A percentile compares a stretch with the other conserved stretches of the same genome.
phyloP scores from a whole-genome alignment of 92 coral and sea anemone species.

The Bergia puertoricense region DNA sequence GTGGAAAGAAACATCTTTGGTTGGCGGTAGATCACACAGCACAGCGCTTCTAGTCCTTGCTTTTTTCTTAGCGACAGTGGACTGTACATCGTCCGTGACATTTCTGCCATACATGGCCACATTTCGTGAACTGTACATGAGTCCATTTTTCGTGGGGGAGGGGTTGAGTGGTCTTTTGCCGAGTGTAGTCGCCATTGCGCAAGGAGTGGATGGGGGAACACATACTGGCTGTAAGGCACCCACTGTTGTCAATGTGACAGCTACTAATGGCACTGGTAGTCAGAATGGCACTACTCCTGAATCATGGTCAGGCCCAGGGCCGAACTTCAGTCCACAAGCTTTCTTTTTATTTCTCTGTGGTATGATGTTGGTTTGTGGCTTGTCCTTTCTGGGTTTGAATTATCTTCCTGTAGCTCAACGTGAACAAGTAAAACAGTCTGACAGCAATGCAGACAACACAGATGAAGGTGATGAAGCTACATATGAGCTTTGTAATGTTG shows the following conservation, averaged over 20 bases:
- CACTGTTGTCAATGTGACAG: slow-evolving; percentile 18
- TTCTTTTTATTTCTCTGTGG: slow-evolving; percentile 83
- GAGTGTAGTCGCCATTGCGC: slow-evolving; percentile 85
- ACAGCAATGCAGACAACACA: slow-evolving; percentile 4
- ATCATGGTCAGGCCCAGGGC: slow-evolving; percentile 60
- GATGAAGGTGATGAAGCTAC: slow-evolving; percentile 8
- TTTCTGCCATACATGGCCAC: slow-evolving; percentile 93
- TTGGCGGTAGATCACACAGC: slow-evolving; percentile 86
- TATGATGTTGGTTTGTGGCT: slow-evolving; percentile 73
- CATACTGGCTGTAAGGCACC: slow-evolving; percentile 57
- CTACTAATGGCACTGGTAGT: neutral
- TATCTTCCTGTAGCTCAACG: slow-evolving; percentile 52
- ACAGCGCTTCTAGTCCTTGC: slow-evolving; percentile 76
- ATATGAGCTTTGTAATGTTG: slow-evolving; percentile 15
- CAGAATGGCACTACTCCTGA: slow-evolving; percentile 39
- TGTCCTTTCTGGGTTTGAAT: slow-evolving; percentile 80
- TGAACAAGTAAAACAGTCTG: slow-evolving; percentile 58
- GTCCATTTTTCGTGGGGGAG: slow-evolving; percentile 89
- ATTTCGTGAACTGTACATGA: slow-evolving; percentile 79
- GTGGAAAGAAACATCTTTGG: slow-evolving; percentile 78
- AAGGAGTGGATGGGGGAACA: slow-evolving; percentile 78
- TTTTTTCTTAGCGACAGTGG: slow-evolving; percentile 84
- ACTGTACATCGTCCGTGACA: slow-evolving; percentile 95
- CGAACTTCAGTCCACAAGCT: slow-evolving; percentile 82
- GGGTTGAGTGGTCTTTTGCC: slow-evolving; percentile 97